Evolutionary conservation across 2,888 invertebrate species (phyloP), one percentile per base, ranked within the genome.

Genomic region (Drosophila basisetae): DNA sequence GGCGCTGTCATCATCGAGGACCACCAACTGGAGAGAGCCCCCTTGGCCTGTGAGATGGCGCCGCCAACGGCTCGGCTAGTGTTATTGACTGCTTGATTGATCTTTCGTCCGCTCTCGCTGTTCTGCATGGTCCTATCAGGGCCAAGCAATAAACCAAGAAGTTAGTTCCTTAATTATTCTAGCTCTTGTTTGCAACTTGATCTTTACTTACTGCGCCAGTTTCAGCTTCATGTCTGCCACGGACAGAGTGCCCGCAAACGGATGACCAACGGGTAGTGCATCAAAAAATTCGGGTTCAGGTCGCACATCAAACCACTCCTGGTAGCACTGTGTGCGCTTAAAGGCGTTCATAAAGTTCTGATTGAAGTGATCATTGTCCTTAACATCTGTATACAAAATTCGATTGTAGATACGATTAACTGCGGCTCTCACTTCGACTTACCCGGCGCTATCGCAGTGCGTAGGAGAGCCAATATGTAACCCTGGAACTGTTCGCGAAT

Each of bases 181-280:
- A 16, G 5, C 10, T 22, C 0, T 35, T 7, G 7, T 1, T 11
- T 41, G 16, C 41, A 31, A 22, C 9, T 9, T 10, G 18, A 22
- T 31, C 11, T 33, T 2, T 22, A 95, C 96, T 96, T 94, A 98
- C 98, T 98, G 98, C n/a, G 98, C 95, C 76, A 98, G 94, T 91
- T 97, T 95, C 6, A 98, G 94, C 92, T 97, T 98, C 96, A 99
- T 98, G 93, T 99, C 99, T 60, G 97, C 96, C 28, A 99, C 97
- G 22, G 98, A 98, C 16, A 99, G 94, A 84, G 99, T 98, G 0
- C 99, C 99, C 60, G 98, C 97, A 94, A 97, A 99, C 0, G 99
- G 98, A 94, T 99, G 99, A 18, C 97, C 96, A 5, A 97, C 95
- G 69, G 95, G 94, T n/a, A 96, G 94, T 81, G 94, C 95, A 72